Conservation (phyloP, 2,888 invertebrate species). For the Oligia strigilis region DNA sequence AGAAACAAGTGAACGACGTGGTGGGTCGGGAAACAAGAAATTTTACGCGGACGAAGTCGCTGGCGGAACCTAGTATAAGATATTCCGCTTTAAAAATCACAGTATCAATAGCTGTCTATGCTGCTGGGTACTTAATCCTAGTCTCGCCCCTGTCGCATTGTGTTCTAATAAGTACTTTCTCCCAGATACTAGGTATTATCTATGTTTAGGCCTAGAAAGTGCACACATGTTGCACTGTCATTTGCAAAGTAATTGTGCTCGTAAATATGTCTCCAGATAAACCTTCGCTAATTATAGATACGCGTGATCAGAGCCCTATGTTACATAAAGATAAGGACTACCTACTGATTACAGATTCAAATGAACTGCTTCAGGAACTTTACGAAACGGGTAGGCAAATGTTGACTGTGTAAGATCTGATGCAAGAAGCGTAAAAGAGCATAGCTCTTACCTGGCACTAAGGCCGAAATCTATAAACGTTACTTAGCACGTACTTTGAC, state of each 20-base stretch:
- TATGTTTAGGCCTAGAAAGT: constrained; percentile 47
- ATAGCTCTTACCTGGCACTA: too few species aligned
- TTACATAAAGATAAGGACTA: neutral
- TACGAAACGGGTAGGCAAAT: neutral
- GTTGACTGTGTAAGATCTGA: neutral
- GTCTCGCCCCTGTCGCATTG: constrained; percentile 31
- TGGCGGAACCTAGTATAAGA: neutral
- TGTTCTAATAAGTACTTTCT: constrained; percentile 50
- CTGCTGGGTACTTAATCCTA: constrained; percentile 6
- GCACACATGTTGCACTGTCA: constrained; percentile 37
- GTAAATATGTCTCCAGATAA: constrained; percentile 34
- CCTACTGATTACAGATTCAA: neutral
- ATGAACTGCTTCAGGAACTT: neutral
- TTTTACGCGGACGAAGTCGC: too few species aligned
- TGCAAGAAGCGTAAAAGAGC: neutral
- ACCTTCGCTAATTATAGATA: constrained; percentile 25
- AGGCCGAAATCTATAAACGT: too few species aligned
- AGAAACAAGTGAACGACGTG: too few species aligned
- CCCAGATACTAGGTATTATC: constrained; percentile 39
- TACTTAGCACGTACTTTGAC: too few species aligned
- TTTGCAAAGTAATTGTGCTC: constrained; percentile 45
- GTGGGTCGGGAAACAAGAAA: too few species aligned
- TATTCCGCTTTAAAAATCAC: too few species aligned
- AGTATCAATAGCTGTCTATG: neutral
- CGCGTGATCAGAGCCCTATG: neutral